Evolutionary conservation across 2,113 vertebrate genomes (phyloP).

Genomic region (Struthidea cinerea): DNA sequence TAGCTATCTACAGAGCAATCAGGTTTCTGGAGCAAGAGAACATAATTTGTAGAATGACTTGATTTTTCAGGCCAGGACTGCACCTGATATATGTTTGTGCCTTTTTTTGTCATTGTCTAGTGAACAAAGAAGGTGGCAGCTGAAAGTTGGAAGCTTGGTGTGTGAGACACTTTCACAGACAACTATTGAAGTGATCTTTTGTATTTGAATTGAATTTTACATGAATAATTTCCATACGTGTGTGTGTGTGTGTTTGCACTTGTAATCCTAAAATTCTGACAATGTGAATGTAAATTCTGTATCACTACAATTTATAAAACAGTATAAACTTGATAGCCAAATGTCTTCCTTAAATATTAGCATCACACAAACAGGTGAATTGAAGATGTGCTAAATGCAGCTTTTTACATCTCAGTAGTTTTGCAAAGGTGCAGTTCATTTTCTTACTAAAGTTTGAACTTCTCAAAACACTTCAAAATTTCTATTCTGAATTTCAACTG

Average conservation of each 20-base stretch:
- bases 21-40: conserved; percentile 6
- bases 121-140: background rate
- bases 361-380: background rate
- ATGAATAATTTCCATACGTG: background rate
- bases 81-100: background rate
- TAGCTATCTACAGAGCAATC: background rate
- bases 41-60: conserved; percentile 28
- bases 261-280: background rate
- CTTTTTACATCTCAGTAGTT: background rate
- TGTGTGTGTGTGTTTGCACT: background rate
- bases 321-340: background rate
- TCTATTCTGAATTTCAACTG: background rate
- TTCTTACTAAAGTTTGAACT: background rate
- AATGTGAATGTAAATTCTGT: background rate
- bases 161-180: background rate
- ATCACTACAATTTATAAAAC: background rate
- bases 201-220: background rate
- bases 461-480: background rate
- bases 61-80: conserved; percentile 5
- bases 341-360: background rate
- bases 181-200: background rate
- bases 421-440: background rate
- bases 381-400: conserved; percentile 36
- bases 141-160: background rate
- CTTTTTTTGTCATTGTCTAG: background rate